Evolutionary conservation across 2,797 vertebrate genomes (phyloP).

Genomic region (Orestias chungarensis): DNA sequence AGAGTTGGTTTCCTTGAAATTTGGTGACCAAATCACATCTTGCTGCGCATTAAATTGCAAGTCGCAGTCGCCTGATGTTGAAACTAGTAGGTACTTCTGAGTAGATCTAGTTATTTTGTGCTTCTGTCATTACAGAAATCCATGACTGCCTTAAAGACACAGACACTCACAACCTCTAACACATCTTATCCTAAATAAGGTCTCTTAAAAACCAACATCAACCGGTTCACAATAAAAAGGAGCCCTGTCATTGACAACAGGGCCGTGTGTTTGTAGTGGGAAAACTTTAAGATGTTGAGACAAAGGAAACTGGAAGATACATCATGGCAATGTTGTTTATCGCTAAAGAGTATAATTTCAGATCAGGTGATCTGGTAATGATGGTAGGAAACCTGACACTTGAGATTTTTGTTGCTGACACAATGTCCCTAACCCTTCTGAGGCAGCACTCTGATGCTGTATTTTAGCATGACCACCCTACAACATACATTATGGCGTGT

Average conservation of each 20-base stretch:
- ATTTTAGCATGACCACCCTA: too few species aligned
- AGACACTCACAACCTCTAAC: background rate
- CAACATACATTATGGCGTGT: too few species aligned
- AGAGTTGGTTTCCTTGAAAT: too few species aligned
- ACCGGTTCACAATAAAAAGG: background rate
- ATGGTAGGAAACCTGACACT: background rate
- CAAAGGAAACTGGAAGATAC: background rate
- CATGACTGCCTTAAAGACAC: background rate
- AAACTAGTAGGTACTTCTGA: background rate
- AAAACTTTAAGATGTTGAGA: background rate
- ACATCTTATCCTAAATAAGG: background rate
- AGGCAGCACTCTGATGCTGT: too few species aligned
- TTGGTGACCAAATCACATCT: background rate
- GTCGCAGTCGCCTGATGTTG: background rate
- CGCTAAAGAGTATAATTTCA: background rate
- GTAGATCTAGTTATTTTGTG: background rate
- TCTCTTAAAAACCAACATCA: background rate
- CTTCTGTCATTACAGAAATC: background rate
- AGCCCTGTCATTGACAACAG: background rate
- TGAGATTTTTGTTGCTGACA: too few species aligned
- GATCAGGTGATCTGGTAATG: too few species aligned
- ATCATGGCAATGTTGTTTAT: background rate
- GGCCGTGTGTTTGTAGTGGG: background rate
- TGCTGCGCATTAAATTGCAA: background rate
- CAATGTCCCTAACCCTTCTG: background rate